Conservation (phyloP, 2,888 invertebrate genomes). For the Podotricha telesiphe region DNA sequence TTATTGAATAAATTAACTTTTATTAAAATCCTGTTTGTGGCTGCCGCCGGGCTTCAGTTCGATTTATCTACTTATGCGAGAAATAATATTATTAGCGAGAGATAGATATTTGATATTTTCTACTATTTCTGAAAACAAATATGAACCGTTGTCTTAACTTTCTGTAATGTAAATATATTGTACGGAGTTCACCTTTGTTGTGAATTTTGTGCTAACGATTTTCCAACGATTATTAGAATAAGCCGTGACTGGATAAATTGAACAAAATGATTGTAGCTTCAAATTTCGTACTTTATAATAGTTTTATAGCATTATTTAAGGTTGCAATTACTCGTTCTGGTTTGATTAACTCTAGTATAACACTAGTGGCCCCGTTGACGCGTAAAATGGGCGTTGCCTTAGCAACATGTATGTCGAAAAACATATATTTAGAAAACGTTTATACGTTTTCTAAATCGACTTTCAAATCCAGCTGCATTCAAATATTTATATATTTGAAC, state of each 20-base stretch:
- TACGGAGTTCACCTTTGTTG: background rate
- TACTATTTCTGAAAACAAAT: slow-evolving; percentile 5
- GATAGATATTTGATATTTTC: slow-evolving; percentile 23
- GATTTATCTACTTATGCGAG: slow-evolving; percentile 58
- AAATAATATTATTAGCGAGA: slow-evolving; percentile 36
- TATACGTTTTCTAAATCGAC: too few relatives aligned
- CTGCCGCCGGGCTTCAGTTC: slow-evolving; percentile 48
- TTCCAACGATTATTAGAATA: too few relatives aligned
- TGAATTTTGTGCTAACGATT: background rate
- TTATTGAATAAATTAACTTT: slow-evolving; percentile 80
- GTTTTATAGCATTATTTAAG: too few relatives aligned
- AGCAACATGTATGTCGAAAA: too few relatives aligned
- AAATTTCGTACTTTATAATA: background rate
- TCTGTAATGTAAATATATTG: background rate
- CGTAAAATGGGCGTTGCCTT: too few relatives aligned
- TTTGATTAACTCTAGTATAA: too few relatives aligned
- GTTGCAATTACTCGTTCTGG: too few relatives aligned
- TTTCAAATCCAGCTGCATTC: too few relatives aligned
- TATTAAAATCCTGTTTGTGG: slow-evolving; percentile 62
- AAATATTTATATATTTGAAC: too few relatives aligned
- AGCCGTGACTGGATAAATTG: background rate
- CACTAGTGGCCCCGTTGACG: too few relatives aligned
- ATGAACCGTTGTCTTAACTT: background rate
- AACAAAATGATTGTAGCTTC: background rate
- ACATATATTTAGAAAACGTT: too few relatives aligned